phyloP scores from a whole-genome alignment of 2,797 vertebrate species.

The Thripadectes ignobilis region DNA sequence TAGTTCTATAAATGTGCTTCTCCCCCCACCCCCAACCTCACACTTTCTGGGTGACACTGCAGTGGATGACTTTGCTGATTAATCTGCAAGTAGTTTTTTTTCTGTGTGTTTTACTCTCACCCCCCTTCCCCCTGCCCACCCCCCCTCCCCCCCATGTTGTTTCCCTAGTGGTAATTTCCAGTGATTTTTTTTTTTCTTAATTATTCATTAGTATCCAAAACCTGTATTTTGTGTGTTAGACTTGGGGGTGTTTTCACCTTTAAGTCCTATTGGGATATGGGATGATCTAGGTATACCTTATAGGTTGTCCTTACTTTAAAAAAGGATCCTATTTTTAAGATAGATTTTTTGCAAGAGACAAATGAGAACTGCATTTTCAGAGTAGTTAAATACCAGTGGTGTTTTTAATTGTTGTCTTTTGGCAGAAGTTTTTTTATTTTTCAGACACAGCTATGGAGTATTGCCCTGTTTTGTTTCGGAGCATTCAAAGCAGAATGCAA shows the following conservation, averaged over 20 bases:
- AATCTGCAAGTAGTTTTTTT: neutral
- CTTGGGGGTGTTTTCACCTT: neutral
- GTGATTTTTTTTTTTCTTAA: neutral
- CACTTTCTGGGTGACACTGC: neutral
- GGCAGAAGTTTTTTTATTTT: neutral
- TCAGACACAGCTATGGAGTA: neutral
- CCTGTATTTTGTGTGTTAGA: neutral
- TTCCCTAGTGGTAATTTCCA: neutral
- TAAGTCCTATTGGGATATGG: neutral
- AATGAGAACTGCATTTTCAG: neutral
- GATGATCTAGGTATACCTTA: neutral
- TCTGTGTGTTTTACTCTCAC: neutral
- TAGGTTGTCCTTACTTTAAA: neutral
- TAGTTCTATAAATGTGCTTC: neutral
- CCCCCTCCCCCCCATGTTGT: neutral
- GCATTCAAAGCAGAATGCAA: neutral
- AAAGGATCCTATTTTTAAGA: neutral
- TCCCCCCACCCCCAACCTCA: rapidly evolving
- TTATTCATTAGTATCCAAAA: neutral
- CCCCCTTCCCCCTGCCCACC: neutral
- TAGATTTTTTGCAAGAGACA: neutral
- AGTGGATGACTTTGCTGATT: neutral
- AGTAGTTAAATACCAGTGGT: neutral
- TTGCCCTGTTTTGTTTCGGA: neutral
- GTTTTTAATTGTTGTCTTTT: neutral